phyloP scores from a whole-genome alignment of 2,797 vertebrate genomes.

The Oryzias sinensis region DNA sequence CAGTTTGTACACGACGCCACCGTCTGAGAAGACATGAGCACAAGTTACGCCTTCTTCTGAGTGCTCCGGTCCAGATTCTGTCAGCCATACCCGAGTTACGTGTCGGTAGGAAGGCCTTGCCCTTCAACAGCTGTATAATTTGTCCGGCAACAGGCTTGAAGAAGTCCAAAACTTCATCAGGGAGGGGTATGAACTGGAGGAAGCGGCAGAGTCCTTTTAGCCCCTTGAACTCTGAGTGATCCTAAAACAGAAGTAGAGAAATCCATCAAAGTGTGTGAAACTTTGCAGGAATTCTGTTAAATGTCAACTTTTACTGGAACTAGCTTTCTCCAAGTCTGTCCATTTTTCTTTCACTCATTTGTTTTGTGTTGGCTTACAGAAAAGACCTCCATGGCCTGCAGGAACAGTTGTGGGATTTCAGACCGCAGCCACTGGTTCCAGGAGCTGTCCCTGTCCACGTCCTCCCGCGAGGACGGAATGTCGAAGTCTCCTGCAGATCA shows the following conservation, averaged over 20 bases:
- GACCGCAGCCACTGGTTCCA: slow-evolving; percentile 86
- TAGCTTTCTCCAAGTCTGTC: background rate
- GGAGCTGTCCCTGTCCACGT: slow-evolving; percentile 83
- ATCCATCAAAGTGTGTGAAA: background rate
- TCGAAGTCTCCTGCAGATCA: slow-evolving; percentile 79
- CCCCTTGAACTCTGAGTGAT: slow-evolving; percentile 76
- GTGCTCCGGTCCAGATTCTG: background rate
- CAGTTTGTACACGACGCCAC: slow-evolving; percentile 71
- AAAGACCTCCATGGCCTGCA: slow-evolving; percentile 80
- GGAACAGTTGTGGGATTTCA: slow-evolving; percentile 79
- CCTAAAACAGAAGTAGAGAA: slow-evolving; percentile 43
- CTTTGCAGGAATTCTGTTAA: background rate
- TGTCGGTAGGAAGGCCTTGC: slow-evolving; percentile 76
- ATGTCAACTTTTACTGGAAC: background rate
- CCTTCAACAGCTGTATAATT: slow-evolving; percentile 81
- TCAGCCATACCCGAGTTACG: slow-evolving; percentile 57
- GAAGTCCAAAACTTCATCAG: slow-evolving; percentile 83
- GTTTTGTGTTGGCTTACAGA: slow-evolving; percentile 58
- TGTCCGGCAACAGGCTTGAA: slow-evolving; percentile 81
- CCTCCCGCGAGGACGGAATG: slow-evolving; percentile 83
- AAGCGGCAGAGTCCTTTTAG: slow-evolving; percentile 76
- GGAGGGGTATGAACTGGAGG: slow-evolving; percentile 77
- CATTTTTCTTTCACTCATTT: background rate
- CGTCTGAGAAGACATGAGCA: slow-evolving; percentile 51
- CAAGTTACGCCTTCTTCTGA: background rate